A percentile compares a stretch with the other conserved stretches of the same genome.
These are phyloP conservation scores for Mohoua ochrocephala DNA, from an alignment of 2,113 vertebrate genomes.

Conservation along the genomic window DNA sequence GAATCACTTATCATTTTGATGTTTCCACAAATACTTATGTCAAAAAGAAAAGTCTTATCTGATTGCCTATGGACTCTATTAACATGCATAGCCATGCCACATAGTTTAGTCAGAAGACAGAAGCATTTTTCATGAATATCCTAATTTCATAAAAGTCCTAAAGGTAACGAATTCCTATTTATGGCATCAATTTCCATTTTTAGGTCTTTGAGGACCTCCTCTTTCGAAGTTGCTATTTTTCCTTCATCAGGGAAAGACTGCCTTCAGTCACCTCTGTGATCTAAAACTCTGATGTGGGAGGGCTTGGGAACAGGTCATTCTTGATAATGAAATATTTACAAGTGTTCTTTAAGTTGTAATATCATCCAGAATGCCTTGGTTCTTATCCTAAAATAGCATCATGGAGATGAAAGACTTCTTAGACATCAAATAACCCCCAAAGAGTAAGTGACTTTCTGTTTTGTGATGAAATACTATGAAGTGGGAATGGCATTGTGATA, in stretches of 20 bases:
- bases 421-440: background rate
- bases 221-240: background rate
- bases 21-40: background rate
- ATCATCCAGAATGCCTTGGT: background rate
- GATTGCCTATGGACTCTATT: background rate
- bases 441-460: background rate
- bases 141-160: background rate
- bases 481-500: background rate
- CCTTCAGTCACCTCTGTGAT: background rate
- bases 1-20: background rate
- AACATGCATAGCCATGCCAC: background rate
- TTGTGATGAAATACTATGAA: background rate
- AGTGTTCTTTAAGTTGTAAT: background rate
- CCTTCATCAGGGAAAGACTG: background rate
- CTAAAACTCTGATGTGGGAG: background rate
- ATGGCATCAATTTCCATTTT: background rate
- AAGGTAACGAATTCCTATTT: background rate
- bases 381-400: background rate
- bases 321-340: background rate
- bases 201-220: background rate
- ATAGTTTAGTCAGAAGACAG: background rate
- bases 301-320: background rate
- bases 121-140: background rate
- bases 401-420: background rate
- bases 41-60: background rate